Base-by-base conservation (phyloP, 2,797 vertebrate genomes). In the Halcyon chelicuti region DNA sequence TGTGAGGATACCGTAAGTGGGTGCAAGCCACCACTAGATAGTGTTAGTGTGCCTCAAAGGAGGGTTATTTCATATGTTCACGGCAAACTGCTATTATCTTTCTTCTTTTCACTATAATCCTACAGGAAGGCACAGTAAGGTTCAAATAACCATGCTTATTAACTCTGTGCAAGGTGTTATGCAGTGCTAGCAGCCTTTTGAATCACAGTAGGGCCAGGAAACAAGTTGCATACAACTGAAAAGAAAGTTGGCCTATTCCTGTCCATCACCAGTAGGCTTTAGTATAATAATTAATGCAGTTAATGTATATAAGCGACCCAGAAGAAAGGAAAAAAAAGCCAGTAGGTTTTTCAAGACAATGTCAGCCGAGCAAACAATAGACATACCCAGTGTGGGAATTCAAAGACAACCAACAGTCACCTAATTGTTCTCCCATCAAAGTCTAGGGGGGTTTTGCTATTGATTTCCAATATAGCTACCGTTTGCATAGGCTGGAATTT, bases 331-430 rank as follows among this genome's bases (percentile, higher is more conserved):
- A 57, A 88, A 46, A 68, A 88, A 86, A 66, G 51, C 7, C 83
- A 81, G 28, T 25, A 77, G 58, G 8, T 66, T 85, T 93, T 62
- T 76, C 46, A 92, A 88, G 86, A 49, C 44, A 92, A 70, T 49
- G 39, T 55, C 71, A 92, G 74, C 28, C 62, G 79, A 82, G 63
- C 17, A 88, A 82, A 84, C 51, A 73, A 76, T 6, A 86, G 52
- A 74, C 19, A 72, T 51, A 86, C 12, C 28, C 35, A 65, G 76
- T 40, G 31, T 63, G 46, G 62, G 42, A 90, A 93, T 85, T 93
- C 83, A 82, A 86, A 96, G 90, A 86, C 77, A 93, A 93, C 33
- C 51, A 85, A 63, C n/a, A 92, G 63, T 57, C 60, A 92, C 78
- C 61, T 87, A 91, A 92, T 62, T 83, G 77, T 89, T 80, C 44